Conservation (phyloP, 2,797 vertebrate genomes). For the Notolepis coatsorum region DNA sequence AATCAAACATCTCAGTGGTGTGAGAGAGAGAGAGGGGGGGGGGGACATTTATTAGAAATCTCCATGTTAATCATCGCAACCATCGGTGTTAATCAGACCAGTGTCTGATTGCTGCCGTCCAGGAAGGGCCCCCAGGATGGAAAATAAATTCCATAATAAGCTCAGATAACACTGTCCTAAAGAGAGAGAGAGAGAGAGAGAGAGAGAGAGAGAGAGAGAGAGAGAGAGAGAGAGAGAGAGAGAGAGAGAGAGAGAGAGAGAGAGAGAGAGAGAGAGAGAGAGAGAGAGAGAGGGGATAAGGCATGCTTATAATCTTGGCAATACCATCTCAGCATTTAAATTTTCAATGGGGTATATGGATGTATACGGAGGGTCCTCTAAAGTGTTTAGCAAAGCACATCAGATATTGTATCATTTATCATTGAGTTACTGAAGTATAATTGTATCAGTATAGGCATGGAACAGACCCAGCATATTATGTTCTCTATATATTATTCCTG, state of each 20-base stretch:
- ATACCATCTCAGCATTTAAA: neutral
- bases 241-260: neutral
- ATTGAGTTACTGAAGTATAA: too few species aligned
- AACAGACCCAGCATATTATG: too few species aligned
- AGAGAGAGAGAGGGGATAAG: neutral
- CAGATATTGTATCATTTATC: neutral
- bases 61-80: neutral
- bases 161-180: neutral
- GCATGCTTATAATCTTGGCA: too few species aligned
- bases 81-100: neutral
- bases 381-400: neutral
- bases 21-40: neutral
- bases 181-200: neutral
- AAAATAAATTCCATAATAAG: slow-evolving; percentile 1
- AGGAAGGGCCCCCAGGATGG: neutral
- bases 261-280: neutral
- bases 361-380: too few species aligned
- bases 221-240: neutral
- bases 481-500: too few species aligned
- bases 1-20: neutral
- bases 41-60: neutral
- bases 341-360: slow-evolving; percentile 1
- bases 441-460: too few species aligned
- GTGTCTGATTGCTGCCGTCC: neutral
- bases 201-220: neutral